phyloP scores from a whole-genome alignment of 2,888 invertebrate genomes.

The Oscheius myriophilus region DNA sequence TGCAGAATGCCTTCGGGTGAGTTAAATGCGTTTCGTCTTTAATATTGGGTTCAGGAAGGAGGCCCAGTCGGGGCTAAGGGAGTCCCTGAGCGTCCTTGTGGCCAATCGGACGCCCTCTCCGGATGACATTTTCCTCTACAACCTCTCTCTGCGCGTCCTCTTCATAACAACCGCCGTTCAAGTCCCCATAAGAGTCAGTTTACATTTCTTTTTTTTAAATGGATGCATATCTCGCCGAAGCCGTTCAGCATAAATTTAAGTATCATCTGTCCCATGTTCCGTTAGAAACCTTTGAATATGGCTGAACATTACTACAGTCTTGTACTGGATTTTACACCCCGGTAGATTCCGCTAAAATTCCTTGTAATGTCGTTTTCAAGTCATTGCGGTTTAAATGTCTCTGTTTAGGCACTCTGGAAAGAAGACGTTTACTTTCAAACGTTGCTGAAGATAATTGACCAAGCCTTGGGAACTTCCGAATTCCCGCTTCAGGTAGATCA shows the following conservation, averaged over 20 bases:
- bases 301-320: too few species aligned
- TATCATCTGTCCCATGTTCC: too few species aligned
- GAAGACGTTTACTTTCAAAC: neutral
- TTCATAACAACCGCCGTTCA: constrained; percentile 28
- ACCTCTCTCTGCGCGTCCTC: constrained; percentile 3
- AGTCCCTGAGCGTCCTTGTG: neutral
- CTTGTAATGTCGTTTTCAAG: too few species aligned
- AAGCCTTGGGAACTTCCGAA: neutral
- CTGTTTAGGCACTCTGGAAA: constrained; percentile 11
- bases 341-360: too few species aligned
- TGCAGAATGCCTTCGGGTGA: constrained; percentile 22
- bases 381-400: too few species aligned
- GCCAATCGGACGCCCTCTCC: neutral
- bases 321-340: too few species aligned
- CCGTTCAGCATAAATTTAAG: neutral
- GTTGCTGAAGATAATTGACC: constrained; percentile 7
- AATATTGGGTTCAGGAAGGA: neutral
- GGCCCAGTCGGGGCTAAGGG: constrained; percentile 4
- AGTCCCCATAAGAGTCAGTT: neutral
- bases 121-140: constrained; percentile 7
- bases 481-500: neutral
- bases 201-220: neutral
- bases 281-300: too few species aligned
- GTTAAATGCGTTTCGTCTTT: neutral
- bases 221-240: neutral